Evolutionary conservation across 92 coral and sea anemone genomes (phyloP).

Genomic region (Porites lobata): DNA sequence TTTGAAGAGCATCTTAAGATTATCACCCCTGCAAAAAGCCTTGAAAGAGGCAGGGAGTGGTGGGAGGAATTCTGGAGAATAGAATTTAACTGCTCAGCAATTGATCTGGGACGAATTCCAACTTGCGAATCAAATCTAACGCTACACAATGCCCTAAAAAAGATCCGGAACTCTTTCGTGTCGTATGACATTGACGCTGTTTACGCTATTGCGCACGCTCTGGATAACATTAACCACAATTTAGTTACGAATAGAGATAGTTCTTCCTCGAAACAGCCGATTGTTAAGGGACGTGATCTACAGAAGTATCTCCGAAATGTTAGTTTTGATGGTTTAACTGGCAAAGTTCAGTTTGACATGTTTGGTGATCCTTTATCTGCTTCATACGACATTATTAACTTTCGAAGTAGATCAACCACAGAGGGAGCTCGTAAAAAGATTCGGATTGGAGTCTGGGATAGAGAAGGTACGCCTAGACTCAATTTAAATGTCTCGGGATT

Average conservation of each 20-base stretch:
- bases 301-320: background rate
- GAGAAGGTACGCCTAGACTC: too few relatives aligned
- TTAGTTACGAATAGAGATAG: too few relatives aligned
- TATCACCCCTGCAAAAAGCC: too few relatives aligned
- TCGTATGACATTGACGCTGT: conserved; percentile 20
- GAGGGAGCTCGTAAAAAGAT: too few relatives aligned
- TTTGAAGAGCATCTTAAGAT: too few relatives aligned
- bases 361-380: background rate
- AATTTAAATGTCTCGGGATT: too few relatives aligned
- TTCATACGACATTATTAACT: background rate
- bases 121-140: too few relatives aligned
- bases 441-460: too few relatives aligned
- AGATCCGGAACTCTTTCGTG: background rate
- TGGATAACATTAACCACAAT: background rate
- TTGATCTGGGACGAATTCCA: too few relatives aligned
- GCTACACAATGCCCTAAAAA: background rate
- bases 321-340: background rate
- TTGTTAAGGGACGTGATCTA: background rate
- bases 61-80: background rate
- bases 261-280: background rate
- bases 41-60: too few relatives aligned
- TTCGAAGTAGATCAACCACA: background rate
- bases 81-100: background rate
- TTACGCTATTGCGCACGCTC: conserved; percentile 14
- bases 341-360: background rate